These are phyloP conservation scores for Troides oblongomaculatus DNA, from an alignment of 2,888 invertebrate species.

Conservation along the genomic window DNA sequence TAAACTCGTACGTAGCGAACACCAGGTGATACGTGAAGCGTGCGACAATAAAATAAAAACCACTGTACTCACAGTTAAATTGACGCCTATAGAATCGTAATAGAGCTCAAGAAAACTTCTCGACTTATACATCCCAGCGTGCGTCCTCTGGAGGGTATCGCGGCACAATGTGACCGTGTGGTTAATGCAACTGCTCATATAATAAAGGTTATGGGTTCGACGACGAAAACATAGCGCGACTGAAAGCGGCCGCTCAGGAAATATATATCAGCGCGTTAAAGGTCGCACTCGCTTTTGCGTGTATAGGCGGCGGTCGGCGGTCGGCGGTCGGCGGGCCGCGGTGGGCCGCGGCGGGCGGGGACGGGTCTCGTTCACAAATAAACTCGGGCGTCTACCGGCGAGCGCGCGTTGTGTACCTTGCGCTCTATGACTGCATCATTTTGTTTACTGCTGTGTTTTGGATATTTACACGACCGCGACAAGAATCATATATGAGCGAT, in stretches of 20 bases:
- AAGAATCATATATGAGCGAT: too few relatives aligned
- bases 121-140: constrained; percentile 41
- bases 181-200: constrained; percentile 22
- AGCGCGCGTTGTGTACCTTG: neutral
- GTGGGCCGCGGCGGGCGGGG: neutral
- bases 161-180: constrained; percentile 24
- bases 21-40: too few relatives aligned
- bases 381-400: too few relatives aligned
- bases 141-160: constrained; percentile 27
- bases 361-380: constrained; percentile 5
- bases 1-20: too few relatives aligned
- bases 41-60: neutral
- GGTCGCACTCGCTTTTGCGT: constrained; percentile 6
- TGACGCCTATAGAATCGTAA: constrained; percentile 43
- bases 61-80: constrained; percentile 48
- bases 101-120: constrained; percentile 38
- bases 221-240: constrained; percentile 20
- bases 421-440: constrained; percentile 7
- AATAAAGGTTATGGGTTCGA: constrained; percentile 31
- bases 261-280: constrained; percentile 10
- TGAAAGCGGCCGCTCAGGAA: constrained; percentile 28
- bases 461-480: too few relatives aligned
- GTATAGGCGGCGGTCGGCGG: neutral
- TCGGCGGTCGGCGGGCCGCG: neutral
- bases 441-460: neutral